phyloP scores from a whole-genome alignment of 2,888 invertebrate genomes.

The Tinea trinotella region DNA sequence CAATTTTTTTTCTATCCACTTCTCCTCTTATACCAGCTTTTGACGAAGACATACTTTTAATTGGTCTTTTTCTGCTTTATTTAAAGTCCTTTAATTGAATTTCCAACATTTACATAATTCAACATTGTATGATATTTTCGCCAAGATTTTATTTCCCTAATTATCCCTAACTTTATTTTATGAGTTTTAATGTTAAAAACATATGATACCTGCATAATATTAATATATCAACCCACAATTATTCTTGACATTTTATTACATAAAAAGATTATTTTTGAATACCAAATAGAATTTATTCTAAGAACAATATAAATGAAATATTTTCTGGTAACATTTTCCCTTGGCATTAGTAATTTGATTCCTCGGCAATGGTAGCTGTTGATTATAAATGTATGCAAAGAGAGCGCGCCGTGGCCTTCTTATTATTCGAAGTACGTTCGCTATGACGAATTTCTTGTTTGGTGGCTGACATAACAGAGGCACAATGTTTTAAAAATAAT shows the following conservation, averaged over 20 bases:
- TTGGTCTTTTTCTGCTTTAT: slow-evolving; percentile 51
- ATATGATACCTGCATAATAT: no score
- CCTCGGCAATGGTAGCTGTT: slow-evolving; percentile 18
- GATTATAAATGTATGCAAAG: slow-evolving; percentile 23
- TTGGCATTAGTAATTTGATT: slow-evolving; percentile 22
- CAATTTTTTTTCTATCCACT: slow-evolving; percentile 40
- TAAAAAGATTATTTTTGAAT: slow-evolving; percentile 7
- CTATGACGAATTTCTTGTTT: slow-evolving; percentile 19
- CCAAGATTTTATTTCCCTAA: neutral
- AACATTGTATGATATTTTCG: neutral
- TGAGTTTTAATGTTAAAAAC: no score
- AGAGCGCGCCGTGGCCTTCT: slow-evolving; percentile 18
- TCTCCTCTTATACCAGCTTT: slow-evolving; percentile 38
- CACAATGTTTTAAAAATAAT: neutral
- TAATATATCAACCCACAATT: no score
- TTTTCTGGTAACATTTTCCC: slow-evolving; percentile 20
- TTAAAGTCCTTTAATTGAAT: slow-evolving; percentile 35
- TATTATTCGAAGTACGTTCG: slow-evolving; percentile 22
- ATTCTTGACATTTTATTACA: neutral
- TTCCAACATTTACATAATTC: neutral
- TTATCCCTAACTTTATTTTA: no score
- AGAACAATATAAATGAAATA: slow-evolving; percentile 16
- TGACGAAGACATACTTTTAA: slow-evolving; percentile 56
- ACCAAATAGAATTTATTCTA: slow-evolving; percentile 29
- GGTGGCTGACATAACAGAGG: slow-evolving; percentile 15